Conservation (phyloP, 37 sponge, comb jelly and placozoan species). For the Tethya wilhelma region DNA sequence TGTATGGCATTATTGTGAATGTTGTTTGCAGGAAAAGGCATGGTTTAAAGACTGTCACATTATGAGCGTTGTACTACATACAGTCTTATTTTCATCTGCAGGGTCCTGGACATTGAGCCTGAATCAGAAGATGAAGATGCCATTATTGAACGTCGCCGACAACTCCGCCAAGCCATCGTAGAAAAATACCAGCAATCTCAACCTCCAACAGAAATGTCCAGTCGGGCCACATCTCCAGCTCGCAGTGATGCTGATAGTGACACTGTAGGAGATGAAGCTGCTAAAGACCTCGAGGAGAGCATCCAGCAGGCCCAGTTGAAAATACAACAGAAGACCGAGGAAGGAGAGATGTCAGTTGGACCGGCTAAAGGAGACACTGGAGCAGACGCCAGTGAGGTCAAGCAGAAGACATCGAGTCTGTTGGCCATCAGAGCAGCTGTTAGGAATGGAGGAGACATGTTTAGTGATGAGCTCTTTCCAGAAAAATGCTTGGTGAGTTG, state of each 20-base stretch:
- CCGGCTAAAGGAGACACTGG: background rate
- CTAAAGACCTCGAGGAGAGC: constrained; percentile 25
- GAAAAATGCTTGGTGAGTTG: constrained; percentile 60
- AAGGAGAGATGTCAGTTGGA: background rate
- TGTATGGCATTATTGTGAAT: no score
- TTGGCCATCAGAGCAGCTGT: constrained; percentile 52
- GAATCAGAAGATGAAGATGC: constrained; percentile 84
- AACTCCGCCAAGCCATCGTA: constrained; percentile 77
- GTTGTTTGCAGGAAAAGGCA: no score
- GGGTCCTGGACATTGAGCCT: constrained; percentile 66
- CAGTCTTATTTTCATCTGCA: background rate
- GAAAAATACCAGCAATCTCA: constrained; percentile 68
- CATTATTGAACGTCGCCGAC: constrained; percentile 85
- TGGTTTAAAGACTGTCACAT: no score
- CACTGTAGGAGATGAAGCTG: constrained; percentile 36
- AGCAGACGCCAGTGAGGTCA: constrained; percentile 7
- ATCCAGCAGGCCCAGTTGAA: constrained; percentile 3
- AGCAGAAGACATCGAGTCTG: constrained; percentile 25
- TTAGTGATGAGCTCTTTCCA: constrained; percentile 74
- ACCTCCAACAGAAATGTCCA: background rate
- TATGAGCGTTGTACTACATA: no score
- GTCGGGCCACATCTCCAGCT: background rate
- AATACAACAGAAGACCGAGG: constrained; percentile 9
- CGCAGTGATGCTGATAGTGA: constrained; percentile 60
- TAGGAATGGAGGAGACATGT: constrained; percentile 74